Evolutionary conservation across 2,113 vertebrate species (phyloP).

Genomic region (Phalacrocorax aristotelis): DNA sequence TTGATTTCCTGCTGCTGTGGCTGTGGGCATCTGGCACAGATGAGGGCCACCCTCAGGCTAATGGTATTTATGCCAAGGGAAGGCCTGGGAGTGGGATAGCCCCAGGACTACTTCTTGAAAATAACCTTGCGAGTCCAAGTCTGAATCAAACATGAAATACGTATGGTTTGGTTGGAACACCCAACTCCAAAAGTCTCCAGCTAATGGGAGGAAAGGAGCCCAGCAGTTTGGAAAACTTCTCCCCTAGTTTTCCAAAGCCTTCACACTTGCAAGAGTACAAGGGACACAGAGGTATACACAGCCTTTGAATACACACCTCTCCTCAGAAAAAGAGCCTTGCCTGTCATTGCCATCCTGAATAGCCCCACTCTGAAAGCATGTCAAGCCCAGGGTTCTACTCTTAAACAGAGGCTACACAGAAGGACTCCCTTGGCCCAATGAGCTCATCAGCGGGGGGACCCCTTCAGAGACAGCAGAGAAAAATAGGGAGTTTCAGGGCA

Average conservation of each 20-base stretch:
- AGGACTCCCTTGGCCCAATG: not conserved
- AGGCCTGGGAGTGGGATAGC: not conserved
- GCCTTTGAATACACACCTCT: not conserved
- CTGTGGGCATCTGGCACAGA: conserved; percentile 56
- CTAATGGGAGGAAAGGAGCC: not conserved
- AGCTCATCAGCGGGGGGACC: no score
- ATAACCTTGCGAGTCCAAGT: not conserved
- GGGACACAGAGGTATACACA: not conserved
- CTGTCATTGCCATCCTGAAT: not conserved
- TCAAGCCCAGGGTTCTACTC: not conserved
- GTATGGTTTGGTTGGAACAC: not conserved
- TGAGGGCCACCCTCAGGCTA: conserved; percentile 25
- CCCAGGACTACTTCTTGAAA: not conserved
- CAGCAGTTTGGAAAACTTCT: fast-evolving
- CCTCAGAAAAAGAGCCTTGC: not conserved
- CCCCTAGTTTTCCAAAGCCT: not conserved
- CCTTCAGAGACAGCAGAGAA: not conserved
- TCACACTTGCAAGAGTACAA: not conserved
- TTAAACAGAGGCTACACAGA: not conserved
- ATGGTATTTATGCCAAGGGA: conserved; percentile 34
- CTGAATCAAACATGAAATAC: not conserved
- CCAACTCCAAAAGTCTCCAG: fast-evolving
- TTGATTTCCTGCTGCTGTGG: conserved; percentile 59
- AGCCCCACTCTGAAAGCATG: not conserved
- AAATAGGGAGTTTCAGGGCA: not conserved